phyloP scores from a whole-genome alignment of 2,113 vertebrate species.

The Pogonocichla stellata region DNA sequence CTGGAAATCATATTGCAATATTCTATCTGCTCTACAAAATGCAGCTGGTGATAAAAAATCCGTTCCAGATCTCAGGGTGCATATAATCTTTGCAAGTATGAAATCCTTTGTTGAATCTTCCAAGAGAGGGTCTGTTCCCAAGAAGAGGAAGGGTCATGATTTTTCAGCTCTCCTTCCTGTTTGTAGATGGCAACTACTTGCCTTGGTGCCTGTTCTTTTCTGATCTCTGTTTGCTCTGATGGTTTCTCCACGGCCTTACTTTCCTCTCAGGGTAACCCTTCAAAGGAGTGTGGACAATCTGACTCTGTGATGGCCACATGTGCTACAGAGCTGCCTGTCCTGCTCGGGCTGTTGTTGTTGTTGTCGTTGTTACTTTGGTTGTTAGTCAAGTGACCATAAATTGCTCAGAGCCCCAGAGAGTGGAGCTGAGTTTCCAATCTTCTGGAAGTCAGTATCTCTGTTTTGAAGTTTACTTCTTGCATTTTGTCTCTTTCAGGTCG shows the following conservation, averaged over 20 bases:
- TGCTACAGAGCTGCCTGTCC: neutral
- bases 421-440: neutral
- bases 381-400: too few species aligned
- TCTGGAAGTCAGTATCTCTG: neutral
- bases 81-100: neutral
- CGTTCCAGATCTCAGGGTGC: neutral
- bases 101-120: neutral
- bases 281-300: neutral
- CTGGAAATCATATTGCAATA: neutral
- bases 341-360: neutral
- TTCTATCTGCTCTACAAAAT: neutral
- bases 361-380: too few species aligned
- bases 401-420: neutral
- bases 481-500: constrained; percentile 76
- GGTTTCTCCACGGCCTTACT: neutral
- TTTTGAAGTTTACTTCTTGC: neutral
- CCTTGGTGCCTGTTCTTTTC: neutral
- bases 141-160: neutral
- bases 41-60: neutral
- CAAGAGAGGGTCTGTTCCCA: neutral
- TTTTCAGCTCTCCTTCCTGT: neutral
- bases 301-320: neutral
- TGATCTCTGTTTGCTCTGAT: neutral
- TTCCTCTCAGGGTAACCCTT: neutral
- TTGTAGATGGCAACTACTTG: neutral